Conservation (phyloP, 2,797 vertebrate species). For the Echiichthys vipera region DNA sequence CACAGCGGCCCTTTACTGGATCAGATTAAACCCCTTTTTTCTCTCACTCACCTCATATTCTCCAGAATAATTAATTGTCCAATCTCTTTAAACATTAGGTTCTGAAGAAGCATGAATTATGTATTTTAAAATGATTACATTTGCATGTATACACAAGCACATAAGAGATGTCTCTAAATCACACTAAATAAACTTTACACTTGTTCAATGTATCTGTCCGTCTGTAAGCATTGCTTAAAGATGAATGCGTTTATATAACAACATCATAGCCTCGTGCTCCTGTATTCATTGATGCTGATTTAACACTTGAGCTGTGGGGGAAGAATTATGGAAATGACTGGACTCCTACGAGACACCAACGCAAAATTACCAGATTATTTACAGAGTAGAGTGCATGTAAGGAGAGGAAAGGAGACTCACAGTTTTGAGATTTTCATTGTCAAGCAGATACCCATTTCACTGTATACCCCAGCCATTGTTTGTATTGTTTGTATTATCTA, state of each 20-base stretch:
- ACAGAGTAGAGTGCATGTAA: slow-evolving; percentile 3
- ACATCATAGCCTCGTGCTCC: neutral
- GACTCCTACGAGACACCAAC: slow-evolving; percentile 30
- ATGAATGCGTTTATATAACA: neutral
- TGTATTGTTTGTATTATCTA: neutral
- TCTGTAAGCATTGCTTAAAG: neutral
- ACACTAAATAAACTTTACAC: neutral
- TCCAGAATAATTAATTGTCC: neutral
- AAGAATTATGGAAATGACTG: slow-evolving; percentile 51
- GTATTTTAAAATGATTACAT: neutral
- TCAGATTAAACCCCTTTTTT: too few relatives aligned
- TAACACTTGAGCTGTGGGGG: slow-evolving; percentile 22
- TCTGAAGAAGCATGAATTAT: neutral
- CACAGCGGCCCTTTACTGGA: too few relatives aligned
- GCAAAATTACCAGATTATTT: slow-evolving; percentile 20
- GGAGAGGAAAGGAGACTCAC: neutral
- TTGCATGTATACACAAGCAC: neutral
- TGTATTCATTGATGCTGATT: slow-evolving; percentile 11
- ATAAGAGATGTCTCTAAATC: neutral
- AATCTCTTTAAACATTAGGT: neutral
- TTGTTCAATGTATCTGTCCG: neutral
- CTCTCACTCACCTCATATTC: neutral
- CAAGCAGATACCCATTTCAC: neutral
- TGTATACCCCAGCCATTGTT: neutral
- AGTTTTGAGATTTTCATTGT: slow-evolving; percentile 1